Base-by-base conservation (phyloP, 2,113 vertebrate genomes). In the Gavialis gangeticus region DNA sequence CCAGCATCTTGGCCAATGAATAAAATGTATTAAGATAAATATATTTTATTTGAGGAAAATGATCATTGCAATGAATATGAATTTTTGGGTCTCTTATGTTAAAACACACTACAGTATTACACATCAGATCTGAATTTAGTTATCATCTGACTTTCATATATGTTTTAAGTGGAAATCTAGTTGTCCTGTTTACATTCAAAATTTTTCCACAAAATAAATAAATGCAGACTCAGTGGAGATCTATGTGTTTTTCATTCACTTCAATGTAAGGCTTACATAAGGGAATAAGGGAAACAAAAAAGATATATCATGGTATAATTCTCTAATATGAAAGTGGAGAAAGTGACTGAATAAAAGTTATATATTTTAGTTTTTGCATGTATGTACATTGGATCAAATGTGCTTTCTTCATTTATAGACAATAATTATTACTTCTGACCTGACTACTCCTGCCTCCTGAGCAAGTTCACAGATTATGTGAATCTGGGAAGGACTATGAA, bases 221-320 rank as follows among this genome's bases (percentile, higher is more conserved):
- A 0, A 1, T 3, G 62, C 15, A 78, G 1, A 34, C 55, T 57
- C 55, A 30, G 30, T 30, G 82, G 6, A 59, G 0, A 0, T 22
- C 2, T 4, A 24, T 0, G 0, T 18, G 7, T 25, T 1, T 81
- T 59, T 59, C 2, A 1, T 27, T 28, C 66, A 18, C 13, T 63
- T 12, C 77, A 71, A 12, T 25, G 22, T 86, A 54, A 62, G 85
- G 24, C 28, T 28, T 27, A 5, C 11, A 27, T 60, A 46, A 25
- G 5, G 34, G 34, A 17, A 27, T 60, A 46, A 25, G 5, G 34
- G 27, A 60, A 79, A n/a, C 59, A 60, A 79, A 79, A 37, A 87
- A 55, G 55, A 66, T 9, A 25, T 30, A 46, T 71, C 19, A 46
- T 79, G 25, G 54, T 19, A 46, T 12, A 60, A 12, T 25, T 76